Evolutionary conservation across 2,888 invertebrate species (phyloP), one percentile per base, ranked within the genome.

Genomic region (Miltochrista miniata): DNA sequence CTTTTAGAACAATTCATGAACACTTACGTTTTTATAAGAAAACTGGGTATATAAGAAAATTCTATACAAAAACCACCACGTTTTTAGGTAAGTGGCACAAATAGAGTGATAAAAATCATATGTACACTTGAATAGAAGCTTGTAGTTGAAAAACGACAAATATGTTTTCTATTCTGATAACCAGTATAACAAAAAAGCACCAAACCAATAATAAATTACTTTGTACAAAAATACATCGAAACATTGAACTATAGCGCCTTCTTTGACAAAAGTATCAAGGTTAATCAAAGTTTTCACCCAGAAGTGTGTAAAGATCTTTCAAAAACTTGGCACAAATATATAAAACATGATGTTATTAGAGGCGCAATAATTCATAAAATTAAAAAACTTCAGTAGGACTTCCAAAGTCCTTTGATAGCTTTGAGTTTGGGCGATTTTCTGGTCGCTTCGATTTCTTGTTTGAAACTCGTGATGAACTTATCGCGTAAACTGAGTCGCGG

Each of bases 391-490:
- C 69, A 92, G 69, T 91, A 92, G 48, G 92, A 92, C 59, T 92
- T 92, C 92, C 92, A 92, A 48, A 92, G 74, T 39, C 92, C 92
- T 60, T 91, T 90, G 24, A 92, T 92, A 38, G 90, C 91, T 69
- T 85, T 87, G 13, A 92, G 75, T 69, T 90, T 91, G 1, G 92
- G 92, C 38, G 92, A 90, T 51, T 78, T 87, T 60, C 83, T 90
- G 0, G 86, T 89, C 1, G 90, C 87, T 47, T 90, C 90, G 30
- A 90, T 73, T 60, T 92, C 92, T 54, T 90, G 90, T 48, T 90
- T 91, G 70, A 92, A 85, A 63, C 92, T 91, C 9, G 78, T 88
- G 44, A 92, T 83, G 65, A 92, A 89, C 56, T 92, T 92, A 55
- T 92, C 91, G 2, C 89, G 81, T 34, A 92, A 70, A 61, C 91